A percentile compares a stretch with the other conserved stretches of the same genome.
Evolutionary conservation across 2,113 vertebrate species (phyloP).

Genomic region (Nyctereutes procyonoides): DNA sequence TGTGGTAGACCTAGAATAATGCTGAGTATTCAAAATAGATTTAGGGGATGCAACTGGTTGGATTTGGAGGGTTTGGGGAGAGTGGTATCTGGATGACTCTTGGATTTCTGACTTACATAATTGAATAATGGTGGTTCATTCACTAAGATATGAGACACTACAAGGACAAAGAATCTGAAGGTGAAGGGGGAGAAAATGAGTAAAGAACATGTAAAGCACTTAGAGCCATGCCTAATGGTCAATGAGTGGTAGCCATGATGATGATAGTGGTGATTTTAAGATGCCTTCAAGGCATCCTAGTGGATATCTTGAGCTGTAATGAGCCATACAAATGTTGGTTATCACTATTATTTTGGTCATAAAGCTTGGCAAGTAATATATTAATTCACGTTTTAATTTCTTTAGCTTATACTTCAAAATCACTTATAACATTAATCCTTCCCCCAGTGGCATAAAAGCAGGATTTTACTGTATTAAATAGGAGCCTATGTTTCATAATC

Average conservation of each 20-base stretch:
- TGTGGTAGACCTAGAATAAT: not conserved
- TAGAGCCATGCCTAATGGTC: not conserved
- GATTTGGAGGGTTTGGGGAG: not conserved
- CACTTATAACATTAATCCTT: not conserved
- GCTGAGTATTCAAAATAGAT: not conserved
- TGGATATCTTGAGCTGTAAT: not conserved
- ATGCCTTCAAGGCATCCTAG: not conserved
- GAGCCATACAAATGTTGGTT: not conserved
- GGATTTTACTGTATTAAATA: constrained; percentile 37
- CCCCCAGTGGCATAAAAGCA: not conserved
- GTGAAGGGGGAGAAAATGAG: not conserved
- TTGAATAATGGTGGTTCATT: not conserved
- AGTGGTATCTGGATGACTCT: not conserved
- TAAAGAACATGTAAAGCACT: not conserved
- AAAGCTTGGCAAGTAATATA: not conserved
- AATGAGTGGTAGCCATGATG: not conserved
- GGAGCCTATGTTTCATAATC: constrained; percentile 59
- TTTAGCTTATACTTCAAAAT: constrained; percentile 55
- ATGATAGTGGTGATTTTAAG: not conserved
- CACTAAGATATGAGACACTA: not conserved
- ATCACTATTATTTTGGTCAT: constrained; percentile 35
- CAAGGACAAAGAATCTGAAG: not conserved
- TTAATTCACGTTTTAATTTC: constrained; percentile 65
- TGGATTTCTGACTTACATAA: constrained; percentile 32
- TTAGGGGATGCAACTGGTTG: not conserved